These are phyloP conservation scores for Ophion costatus DNA, from an alignment of 2,888 invertebrate species.

Conservation along the genomic window DNA sequence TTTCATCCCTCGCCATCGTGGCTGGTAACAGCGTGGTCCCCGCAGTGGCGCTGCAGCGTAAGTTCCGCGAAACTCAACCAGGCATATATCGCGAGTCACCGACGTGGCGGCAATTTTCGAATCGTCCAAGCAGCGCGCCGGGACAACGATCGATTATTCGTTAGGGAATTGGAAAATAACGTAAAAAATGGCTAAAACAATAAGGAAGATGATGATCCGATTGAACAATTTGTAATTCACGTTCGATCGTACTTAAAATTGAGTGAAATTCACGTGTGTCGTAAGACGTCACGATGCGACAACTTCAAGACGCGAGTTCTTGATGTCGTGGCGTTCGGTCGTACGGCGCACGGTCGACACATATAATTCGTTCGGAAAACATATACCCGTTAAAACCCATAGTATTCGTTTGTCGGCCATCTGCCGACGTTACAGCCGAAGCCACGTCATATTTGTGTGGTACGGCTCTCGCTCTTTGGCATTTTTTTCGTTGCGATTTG, in stretches of 20 bases:
- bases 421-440: constrained; percentile 76
- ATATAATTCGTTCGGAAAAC: constrained; percentile 42
- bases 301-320: constrained; percentile 8
- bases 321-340: constrained; percentile 61
- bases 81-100: background rate
- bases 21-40: background rate
- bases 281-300: background rate
- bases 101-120: background rate
- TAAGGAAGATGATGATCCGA: background rate
- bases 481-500: constrained; percentile 36
- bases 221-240: background rate
- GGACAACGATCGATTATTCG: background rate
- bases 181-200: background rate
- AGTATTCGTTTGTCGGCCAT: constrained; percentile 73
- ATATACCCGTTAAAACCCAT: constrained; percentile 27
- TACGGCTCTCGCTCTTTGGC: constrained; percentile 63
- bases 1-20: background rate
- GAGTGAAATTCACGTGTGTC: background rate
- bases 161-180: background rate
- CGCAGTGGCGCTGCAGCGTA: background rate
- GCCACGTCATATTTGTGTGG: constrained; percentile 83
- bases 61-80: background rate
- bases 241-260: background rate
- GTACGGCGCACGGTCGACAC: constrained; percentile 34
- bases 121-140: background rate